Evolutionary conservation across 2,113 vertebrate genomes (phyloP).

Genomic region (Campylomormyrus numenius): DNA sequence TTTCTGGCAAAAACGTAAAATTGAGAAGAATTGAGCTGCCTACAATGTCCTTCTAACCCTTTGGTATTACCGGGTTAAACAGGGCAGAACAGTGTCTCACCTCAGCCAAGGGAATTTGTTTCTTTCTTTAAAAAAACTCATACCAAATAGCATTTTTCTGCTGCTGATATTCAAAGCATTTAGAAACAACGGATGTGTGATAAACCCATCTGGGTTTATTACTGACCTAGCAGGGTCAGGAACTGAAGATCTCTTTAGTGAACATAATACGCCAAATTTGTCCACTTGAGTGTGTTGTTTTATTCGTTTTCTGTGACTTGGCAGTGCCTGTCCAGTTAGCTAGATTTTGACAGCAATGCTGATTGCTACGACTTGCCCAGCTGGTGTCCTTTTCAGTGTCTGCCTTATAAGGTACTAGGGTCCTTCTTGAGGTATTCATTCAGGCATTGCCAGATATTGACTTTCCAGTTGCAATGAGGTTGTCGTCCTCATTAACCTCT

Average conservation of each 20-base stretch:
- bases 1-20: not conserved
- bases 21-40: not conserved
- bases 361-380: not conserved
- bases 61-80: not conserved
- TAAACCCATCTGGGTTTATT: not conserved
- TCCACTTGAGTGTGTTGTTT: not conserved
- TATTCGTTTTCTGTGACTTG: not conserved
- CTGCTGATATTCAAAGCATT: not conserved
- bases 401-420: not conserved
- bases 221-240: not conserved
- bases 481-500: constrained; percentile 5
- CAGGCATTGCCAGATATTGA: not conserved
- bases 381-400: not conserved
- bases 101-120: not conserved
- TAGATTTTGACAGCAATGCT: not conserved
- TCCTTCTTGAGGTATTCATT: not conserved
- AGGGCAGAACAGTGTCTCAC: not conserved
- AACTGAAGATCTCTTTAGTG: not conserved
- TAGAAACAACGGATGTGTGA: not conserved
- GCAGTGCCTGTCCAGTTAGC: not conserved
- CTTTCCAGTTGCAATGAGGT: constrained; percentile 1
- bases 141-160: not conserved
- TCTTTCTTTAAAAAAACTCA: not conserved
- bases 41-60: not conserved
- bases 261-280: not conserved